Percentiles rank a stretch among this genome's conserved stretches.
Conservation (phyloP, 2,797 vertebrate species). For the Linurgus olivaceus region DNA sequence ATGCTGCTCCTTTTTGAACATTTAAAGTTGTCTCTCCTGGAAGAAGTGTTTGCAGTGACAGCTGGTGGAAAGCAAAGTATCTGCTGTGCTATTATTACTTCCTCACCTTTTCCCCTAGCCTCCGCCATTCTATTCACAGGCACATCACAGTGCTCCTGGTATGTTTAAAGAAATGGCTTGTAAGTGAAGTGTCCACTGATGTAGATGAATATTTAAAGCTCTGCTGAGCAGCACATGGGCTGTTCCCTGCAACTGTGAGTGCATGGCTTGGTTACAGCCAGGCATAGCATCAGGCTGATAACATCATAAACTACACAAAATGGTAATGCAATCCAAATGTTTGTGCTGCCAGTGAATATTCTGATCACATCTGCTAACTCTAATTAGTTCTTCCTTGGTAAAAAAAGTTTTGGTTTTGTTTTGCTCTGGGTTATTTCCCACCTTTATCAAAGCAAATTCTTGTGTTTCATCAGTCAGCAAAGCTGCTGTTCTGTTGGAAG, state of each 20-base stretch:
- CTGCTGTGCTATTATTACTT: background rate
- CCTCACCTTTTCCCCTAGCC: background rate
- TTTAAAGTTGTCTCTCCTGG: background rate
- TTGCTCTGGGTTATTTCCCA: background rate
- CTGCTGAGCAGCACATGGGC: background rate
- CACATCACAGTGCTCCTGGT: background rate
- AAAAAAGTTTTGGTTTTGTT: background rate
- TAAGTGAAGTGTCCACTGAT: background rate
- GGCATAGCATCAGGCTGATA: background rate
- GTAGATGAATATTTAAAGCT: constrained; percentile 17
- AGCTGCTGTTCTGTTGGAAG: constrained; percentile 2
- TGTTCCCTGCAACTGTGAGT: background rate
- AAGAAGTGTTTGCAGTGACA: background rate
- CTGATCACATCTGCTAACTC: background rate
- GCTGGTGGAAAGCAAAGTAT: background rate
- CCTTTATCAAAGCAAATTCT: background rate
- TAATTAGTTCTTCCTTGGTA: background rate
- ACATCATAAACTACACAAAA: background rate
- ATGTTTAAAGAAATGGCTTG: background rate
- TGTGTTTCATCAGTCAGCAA: background rate
- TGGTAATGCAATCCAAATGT: background rate
- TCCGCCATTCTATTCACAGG: background rate
- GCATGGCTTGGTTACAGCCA: background rate
- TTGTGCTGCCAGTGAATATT: background rate
- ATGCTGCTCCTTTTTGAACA: background rate